Percentiles rank a stretch among this genome's conserved stretches.
phyloP scores from a whole-genome alignment of 1,140 invertebrate genomes.

The Gyrodactylus salaris region DNA sequence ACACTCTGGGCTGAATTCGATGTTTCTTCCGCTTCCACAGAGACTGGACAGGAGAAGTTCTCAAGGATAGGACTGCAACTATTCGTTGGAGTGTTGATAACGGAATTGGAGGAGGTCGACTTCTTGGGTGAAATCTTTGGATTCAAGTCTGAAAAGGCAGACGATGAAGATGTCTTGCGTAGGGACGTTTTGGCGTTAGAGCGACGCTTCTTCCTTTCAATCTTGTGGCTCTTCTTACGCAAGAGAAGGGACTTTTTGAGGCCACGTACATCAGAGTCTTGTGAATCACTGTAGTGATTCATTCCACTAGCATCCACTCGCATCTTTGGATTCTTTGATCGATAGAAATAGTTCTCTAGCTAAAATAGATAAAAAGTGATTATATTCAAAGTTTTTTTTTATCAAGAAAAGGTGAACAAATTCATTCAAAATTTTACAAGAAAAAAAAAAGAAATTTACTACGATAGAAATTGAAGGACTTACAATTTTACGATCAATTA shows the following conservation, averaged over 20 bases:
- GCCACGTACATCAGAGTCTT: neutral
- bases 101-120: neutral
- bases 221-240: neutral
- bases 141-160: neutral
- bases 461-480: no score
- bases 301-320: neutral
- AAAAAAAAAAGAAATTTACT: no score
- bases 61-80: no score
- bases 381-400: no score
- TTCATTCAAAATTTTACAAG: neutral
- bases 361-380: neutral
- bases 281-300: neutral
- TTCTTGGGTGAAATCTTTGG: neutral
- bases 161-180: neutral
- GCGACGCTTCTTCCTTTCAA: neutral
- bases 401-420: no score
- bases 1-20: neutral
- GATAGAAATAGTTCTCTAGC: neutral
- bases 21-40: neutral
- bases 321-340: neutral
- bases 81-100: neutral
- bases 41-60: no score
- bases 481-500: constrained; percentile 59
- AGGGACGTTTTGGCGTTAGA: neutral
- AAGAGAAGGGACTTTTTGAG: neutral